Evolutionary conservation across 2,888 invertebrate species (phyloP), one percentile per base, ranked within the genome.

Genomic region (Drosophila trichaetosa): DNA sequence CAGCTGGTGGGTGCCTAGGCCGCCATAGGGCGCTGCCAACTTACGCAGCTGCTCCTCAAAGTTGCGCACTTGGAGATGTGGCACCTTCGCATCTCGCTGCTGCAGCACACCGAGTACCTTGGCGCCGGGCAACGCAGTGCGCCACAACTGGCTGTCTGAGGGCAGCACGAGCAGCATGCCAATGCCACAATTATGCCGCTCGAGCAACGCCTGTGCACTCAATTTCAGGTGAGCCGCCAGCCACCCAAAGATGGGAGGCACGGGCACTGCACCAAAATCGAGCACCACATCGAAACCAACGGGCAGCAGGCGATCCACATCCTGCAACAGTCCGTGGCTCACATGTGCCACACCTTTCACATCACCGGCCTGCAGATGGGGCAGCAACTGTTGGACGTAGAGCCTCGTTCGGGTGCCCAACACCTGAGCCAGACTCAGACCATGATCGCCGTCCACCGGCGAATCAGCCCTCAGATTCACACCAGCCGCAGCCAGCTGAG

Each of bases 161-260:
- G 95, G 95, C 11, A 97, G 96, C 46, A 99, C 94, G 54, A 98
- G 92, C 29, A 98, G 94, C 93, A 97, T 96, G 0, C 99, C 99
- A 49, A 99, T 94, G 0, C 99, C 99, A 93, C 99, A 99, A 94
- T 99, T 99, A 93, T 99, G 98, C 0, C 98, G 98, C 56, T 96
- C 94, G 18, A 98, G 94, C 96, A 99, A 96, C 91, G 98, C 97
- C 66, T 94, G 93, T 87, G 96, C 95, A 4, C 95, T 95, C 1
- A 99, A 95, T 56, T 95, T 94, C 21, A 97, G 96, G 83, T 95
- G 94, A 48, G 95, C 95, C 11, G 97, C 96, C 49, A 99, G 93
- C 99, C 99, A 99, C 29, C 96, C 95, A 93, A 98, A 99, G 21
- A 99, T 95, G 10, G 96, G 95, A 13, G 96, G 96, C 74, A 97